phyloP scores from a whole-genome alignment of 2,797 vertebrate species.

The Coranthus polyacanthus region DNA sequence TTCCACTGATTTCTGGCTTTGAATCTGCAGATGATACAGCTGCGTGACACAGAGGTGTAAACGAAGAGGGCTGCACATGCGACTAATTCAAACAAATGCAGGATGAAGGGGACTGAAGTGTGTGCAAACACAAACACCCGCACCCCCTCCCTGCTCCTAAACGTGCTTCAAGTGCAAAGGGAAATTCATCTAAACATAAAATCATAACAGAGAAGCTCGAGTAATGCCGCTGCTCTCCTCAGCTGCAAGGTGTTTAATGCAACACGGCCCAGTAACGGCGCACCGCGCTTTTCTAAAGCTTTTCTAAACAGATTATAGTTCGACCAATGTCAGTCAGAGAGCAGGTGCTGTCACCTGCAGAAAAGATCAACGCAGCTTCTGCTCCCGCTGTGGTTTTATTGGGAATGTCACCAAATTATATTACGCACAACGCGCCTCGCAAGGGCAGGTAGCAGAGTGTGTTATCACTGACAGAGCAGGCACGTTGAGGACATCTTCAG shows the following conservation, averaged over 20 bases:
- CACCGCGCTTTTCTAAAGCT: too few relatives aligned
- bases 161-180: conserved; percentile 12
- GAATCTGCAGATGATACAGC: neutral
- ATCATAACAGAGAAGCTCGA: neutral
- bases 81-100: conserved; percentile 3
- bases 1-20: neutral
- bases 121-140: conserved; percentile 7
- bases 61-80: conserved; percentile 1
- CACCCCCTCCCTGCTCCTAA: neutral
- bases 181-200: neutral
- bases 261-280: neutral
- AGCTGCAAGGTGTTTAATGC: neutral
- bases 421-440: neutral
- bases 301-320: too few relatives aligned
- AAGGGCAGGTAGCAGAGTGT: neutral
- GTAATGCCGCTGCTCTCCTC: too few relatives aligned
- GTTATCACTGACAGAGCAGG: conserved; percentile 2
- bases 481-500: neutral
- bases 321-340: neutral
- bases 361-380: neutral
- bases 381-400: too few relatives aligned
- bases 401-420: neutral
- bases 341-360: conserved; percentile 37
- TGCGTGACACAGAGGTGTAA: conserved; percentile 4
- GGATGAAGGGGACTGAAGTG: neutral